Evolutionary conservation across 2,113 vertebrate genomes (phyloP), one percentile per base, ranked within the genome.

Genomic region (Sceloporus undulatus): DNA sequence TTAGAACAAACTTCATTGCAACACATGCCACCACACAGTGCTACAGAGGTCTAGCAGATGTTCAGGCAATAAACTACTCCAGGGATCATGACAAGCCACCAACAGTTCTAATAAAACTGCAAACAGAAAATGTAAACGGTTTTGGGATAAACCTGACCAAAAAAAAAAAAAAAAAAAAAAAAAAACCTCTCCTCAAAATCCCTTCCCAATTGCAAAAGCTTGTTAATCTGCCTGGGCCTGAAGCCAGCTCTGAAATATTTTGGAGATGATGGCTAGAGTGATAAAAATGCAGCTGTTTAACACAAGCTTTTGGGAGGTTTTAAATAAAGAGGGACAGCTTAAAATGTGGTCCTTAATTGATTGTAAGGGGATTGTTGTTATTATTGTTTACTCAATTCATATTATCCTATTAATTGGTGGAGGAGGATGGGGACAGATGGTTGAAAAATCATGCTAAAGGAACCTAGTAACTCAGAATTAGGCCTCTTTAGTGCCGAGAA

Each of bases 171-270:
- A 93, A 88, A 42, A 81, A 88, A 40, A 65, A 93, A 93, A 21
- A 40, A 65, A 93, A 88, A 42, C 79, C 88, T 91, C 88, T 54
- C 65, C 85, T 62, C 59, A 62, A 59, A 94, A 92, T 85, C 84
- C 79, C 79, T 88, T 91, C 38, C 76, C 19, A 92, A 90, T 86
- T 91, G 89, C 70, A 92, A 59, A n/a, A 52, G 87, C 88, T 86
- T 92, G 92, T 95, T 93, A 95, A 91, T 92, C 94, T 88, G 23
- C 70, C 88, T 94, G 62, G 90, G 92, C 92, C 59, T 90, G 87
- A 90, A 93, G 54, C 85, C 86, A 91, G 76, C 68, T 13, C 7
- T 75, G 84, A 93, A 94, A 92, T 77, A 90, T 65, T 77, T 89
- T 73, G 23, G 7, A 66, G 71, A 93, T 86, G 8, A 2, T 3